A percentile compares a stretch with the other conserved stretches of the same genome.
Conservation (phyloP, 2,888 invertebrate genomes). For the Leptopilina drosophilae region DNA sequence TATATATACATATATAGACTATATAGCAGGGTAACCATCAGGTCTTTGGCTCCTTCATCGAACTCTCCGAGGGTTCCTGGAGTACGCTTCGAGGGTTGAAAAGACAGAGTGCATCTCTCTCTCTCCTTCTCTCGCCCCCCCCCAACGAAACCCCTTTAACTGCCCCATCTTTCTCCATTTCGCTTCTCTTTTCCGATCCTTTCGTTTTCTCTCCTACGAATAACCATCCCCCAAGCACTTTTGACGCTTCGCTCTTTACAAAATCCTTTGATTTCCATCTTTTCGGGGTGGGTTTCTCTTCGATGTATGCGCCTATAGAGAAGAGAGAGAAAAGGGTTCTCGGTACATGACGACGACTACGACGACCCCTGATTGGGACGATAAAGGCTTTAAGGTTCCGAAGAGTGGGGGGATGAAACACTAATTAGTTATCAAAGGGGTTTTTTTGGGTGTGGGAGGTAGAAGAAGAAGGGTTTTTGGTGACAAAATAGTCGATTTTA, state of each 20-base stretch:
- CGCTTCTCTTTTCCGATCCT: constrained; percentile 46
- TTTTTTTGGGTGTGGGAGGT: constrained; percentile 53
- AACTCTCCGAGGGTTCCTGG: constrained; percentile 44
- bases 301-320: constrained; percentile 64
- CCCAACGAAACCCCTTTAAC: background rate
- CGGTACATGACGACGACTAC: constrained; percentile 59
- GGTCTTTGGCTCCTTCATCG: constrained; percentile 43
- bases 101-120: constrained; percentile 53
- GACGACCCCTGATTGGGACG: constrained; percentile 73
- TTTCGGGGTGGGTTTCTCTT: constrained; percentile 65
- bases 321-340: constrained; percentile 69
- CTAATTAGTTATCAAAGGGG: constrained; percentile 81
- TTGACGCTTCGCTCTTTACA: constrained; percentile 69
- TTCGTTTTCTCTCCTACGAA: constrained; percentile 43
- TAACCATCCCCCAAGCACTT: constrained; percentile 62
- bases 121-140: background rate
- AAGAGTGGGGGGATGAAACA: constrained; percentile 76
- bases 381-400: constrained; percentile 69
- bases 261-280: constrained; percentile 77
- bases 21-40: constrained; percentile 41
- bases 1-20: background rate
- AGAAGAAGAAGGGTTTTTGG: constrained; percentile 53
- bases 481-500: constrained; percentile 71
- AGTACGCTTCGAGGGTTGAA: constrained; percentile 52
- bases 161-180: constrained; percentile 25